Percentiles rank a stretch among this genome's conserved stretches.
These are phyloP conservation scores for Tolypeutes matacus DNA, from an alignment of 2,797 vertebrate species.

Conservation along the genomic window DNA sequence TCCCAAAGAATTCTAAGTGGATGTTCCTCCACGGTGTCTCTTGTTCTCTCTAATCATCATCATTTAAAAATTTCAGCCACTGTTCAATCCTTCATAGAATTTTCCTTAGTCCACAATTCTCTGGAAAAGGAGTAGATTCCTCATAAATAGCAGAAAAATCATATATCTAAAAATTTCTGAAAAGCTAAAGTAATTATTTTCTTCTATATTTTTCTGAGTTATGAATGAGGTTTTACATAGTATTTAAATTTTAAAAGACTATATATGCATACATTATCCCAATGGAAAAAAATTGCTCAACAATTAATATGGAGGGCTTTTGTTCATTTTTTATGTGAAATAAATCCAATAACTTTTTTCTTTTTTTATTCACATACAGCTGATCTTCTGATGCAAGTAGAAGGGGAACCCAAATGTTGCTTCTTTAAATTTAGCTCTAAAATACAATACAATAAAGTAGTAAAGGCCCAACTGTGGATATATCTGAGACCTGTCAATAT, in stretches of 20 bases:
- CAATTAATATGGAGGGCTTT: background rate
- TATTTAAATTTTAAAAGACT: slow-evolving; percentile 63
- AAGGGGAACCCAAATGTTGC: slow-evolving; percentile 96
- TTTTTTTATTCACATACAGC: slow-evolving; percentile 89
- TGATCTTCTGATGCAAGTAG: slow-evolving; percentile 92
- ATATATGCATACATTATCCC: background rate
- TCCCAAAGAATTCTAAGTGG: slow-evolving; percentile 75
- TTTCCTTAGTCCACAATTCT: background rate
- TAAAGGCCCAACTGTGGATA: slow-evolving; percentile 97
- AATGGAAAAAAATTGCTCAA: background rate
- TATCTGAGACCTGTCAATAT: slow-evolving; percentile 93
- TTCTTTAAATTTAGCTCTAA: slow-evolving; percentile 96
- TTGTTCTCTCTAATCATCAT: slow-evolving; percentile 75
- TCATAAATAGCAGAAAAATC: slow-evolving; percentile 65
- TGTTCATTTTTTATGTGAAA: slow-evolving; percentile 50
- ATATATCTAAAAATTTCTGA: slow-evolving; percentile 25
- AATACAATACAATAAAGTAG: slow-evolving; percentile 94
- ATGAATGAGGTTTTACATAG: slow-evolving; percentile 60
- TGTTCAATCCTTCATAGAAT: slow-evolving; percentile 43
- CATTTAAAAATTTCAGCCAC: slow-evolving; percentile 69
- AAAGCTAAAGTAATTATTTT: slow-evolving; percentile 58
- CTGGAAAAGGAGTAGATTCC: background rate
- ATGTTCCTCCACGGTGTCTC: slow-evolving; percentile 59
- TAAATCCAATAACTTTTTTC: slow-evolving; percentile 64
- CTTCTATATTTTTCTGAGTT: slow-evolving; percentile 52